These are phyloP conservation scores for Drosophila antonietae DNA, from an alignment of 2,888 invertebrate species.

Conservation along the genomic window DNA sequence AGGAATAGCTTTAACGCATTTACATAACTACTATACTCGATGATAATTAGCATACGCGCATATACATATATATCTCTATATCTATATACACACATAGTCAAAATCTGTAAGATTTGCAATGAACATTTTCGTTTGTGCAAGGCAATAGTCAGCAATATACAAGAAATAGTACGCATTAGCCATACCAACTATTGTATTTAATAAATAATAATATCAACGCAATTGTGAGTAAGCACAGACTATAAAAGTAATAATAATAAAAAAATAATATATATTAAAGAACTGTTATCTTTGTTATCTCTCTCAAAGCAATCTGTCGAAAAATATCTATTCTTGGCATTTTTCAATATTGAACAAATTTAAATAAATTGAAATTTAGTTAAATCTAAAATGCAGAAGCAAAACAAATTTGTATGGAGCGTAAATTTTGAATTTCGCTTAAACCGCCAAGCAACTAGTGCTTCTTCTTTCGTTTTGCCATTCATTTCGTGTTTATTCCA, in stretches of 20 bases:
- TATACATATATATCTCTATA: slow-evolving; percentile 16
- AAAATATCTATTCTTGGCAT: too few species aligned
- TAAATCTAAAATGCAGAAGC: too few species aligned
- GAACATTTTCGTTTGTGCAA: slow-evolving; percentile 44
- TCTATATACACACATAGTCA: slow-evolving; percentile 57
- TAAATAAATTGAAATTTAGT: too few species aligned
- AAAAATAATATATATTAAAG: slow-evolving; percentile 36
- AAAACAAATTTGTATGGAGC: too few species aligned
- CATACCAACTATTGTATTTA: slow-evolving; percentile 43
- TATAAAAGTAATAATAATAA: slow-evolving; percentile 52
- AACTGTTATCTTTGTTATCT: too few species aligned
- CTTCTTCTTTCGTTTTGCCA: not conserved
- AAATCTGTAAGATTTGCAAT: slow-evolving; percentile 74
- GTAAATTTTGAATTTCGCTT: not conserved
- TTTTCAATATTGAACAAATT: too few species aligned
- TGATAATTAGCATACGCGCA: slow-evolving; percentile 22
- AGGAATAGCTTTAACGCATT: slow-evolving; percentile 45
- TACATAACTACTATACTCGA: slow-evolving; percentile 19
- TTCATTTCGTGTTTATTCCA: not conserved
- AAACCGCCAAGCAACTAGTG: not conserved
- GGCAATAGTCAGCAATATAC: slow-evolving; percentile 70
- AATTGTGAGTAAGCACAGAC: slow-evolving; percentile 34
- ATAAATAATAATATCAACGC: slow-evolving; percentile 26
- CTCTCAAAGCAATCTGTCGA: too few species aligned
- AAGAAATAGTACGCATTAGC: slow-evolving; percentile 43